These are phyloP conservation scores for Myopa tessellatipennis DNA, from an alignment of 2,888 invertebrate species.

Conservation along the genomic window DNA sequence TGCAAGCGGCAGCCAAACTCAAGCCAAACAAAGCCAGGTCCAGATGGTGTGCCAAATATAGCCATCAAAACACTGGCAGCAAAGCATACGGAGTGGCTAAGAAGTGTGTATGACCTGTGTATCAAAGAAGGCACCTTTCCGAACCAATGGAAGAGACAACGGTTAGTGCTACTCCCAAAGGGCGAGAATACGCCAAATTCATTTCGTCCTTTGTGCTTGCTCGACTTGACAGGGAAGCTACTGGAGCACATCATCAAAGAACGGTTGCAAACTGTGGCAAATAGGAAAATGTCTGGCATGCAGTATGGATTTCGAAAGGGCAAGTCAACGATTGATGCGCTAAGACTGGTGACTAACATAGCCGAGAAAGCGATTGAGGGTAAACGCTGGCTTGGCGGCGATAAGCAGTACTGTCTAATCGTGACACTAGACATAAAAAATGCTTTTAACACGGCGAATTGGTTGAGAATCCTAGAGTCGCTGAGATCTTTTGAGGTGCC, in stretches of 20 bases:
- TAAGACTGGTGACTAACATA: background rate
- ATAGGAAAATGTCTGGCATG: background rate
- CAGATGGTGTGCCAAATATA: background rate
- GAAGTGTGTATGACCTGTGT: background rate
- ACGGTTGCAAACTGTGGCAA: background rate
- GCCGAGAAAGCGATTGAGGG: background rate
- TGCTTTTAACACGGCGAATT: constrained; percentile 5
- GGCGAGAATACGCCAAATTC: background rate
- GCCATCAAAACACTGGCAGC: background rate
- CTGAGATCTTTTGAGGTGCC: background rate
- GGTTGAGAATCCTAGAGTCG: background rate
- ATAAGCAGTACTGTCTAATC: constrained; percentile 14
- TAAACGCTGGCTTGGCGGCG: too few species aligned
- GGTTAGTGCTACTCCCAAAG: background rate
- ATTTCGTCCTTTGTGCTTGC: background rate
- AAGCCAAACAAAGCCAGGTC: background rate
- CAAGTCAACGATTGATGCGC: background rate
- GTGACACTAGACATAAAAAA: constrained; percentile 24
- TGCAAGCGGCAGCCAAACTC: background rate
- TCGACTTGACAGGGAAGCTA: background rate
- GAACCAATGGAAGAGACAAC: background rate
- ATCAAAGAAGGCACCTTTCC: background rate
- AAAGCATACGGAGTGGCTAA: background rate
- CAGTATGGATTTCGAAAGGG: background rate
- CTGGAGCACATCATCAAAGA: background rate